Evolutionary conservation across 1,140 invertebrate genomes (phyloP).

Genomic region (Lepidurus couesii): DNA sequence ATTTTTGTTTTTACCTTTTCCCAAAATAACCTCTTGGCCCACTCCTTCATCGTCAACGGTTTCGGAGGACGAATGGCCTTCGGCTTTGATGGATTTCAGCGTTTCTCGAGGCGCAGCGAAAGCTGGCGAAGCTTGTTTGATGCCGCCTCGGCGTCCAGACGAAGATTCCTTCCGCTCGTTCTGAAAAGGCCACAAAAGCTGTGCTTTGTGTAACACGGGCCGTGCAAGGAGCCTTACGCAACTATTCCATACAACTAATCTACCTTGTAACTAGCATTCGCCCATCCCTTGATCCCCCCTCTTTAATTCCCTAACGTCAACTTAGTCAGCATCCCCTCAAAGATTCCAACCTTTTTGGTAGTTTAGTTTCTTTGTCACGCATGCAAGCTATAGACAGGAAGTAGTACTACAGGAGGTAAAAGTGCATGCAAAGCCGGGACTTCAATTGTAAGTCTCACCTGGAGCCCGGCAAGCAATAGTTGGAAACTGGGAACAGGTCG

Average conservation of each 20-base stretch:
- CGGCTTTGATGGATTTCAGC: slow-evolving; percentile 29
- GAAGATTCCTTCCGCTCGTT: slow-evolving; percentile 35
- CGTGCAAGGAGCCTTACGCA: slow-evolving; percentile 21
- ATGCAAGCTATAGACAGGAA: background rate
- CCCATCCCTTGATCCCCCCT: background rate
- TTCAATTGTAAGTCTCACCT: slow-evolving; percentile 53
- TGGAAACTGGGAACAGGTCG: slow-evolving; percentile 59
- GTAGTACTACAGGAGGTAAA: too few relatives aligned
- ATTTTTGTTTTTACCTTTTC: slow-evolving; percentile 42
- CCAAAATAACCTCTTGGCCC: slow-evolving; percentile 44
- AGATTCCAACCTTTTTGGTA: background rate
- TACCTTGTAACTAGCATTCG: background rate
- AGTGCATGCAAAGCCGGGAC: slow-evolving; percentile 19
- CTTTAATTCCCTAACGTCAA: background rate
- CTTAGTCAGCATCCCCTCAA: background rate
- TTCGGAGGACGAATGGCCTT: slow-evolving; percentile 27
- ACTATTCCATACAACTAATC: background rate
- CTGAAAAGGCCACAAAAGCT: slow-evolving; percentile 68
- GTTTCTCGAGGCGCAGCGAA: slow-evolving; percentile 35
- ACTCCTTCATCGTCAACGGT: slow-evolving; percentile 33
- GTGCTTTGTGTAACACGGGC: slow-evolving; percentile 44
- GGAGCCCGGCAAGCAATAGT: slow-evolving; percentile 60
- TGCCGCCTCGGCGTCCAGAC: slow-evolving; percentile 6
- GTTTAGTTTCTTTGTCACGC: background rate
- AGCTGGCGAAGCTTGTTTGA: slow-evolving; percentile 37